Percentiles rank a stretch among this genome's conserved stretches.
phyloP scores from a whole-genome alignment of 2,888 invertebrate species.

The Litoditis marina region DNA sequence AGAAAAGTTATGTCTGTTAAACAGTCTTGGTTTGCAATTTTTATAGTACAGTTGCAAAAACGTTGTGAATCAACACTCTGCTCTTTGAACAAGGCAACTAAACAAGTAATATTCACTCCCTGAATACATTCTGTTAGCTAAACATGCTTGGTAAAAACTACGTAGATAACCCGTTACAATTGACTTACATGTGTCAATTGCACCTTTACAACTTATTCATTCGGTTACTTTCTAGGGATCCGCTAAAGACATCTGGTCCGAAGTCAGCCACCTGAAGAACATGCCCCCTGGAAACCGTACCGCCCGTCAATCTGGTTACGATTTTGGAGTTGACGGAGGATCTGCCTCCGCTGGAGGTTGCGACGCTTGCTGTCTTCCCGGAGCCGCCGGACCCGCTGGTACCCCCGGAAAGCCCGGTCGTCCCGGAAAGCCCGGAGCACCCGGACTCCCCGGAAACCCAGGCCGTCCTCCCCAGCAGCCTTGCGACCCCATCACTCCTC shows the following conservation, averaged over 20 bases:
- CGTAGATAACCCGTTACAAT: no score
- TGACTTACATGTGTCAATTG: no score
- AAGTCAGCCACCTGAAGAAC: not conserved
- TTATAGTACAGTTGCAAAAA: no score
- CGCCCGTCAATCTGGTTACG: constrained; percentile 13
- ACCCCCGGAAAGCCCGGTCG: not conserved
- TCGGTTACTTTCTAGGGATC: not conserved
- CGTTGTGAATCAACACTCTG: no score
- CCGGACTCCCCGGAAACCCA: constrained; percentile 9
- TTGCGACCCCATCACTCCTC: not conserved
- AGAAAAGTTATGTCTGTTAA: no score
- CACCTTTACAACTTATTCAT: no score
- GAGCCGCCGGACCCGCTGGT: constrained; percentile 23
- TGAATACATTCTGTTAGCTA: no score
- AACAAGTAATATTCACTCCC: no score
- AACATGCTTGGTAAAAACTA: no score
- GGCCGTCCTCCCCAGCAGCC: not conserved
- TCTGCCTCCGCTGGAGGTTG: constrained; percentile 1
- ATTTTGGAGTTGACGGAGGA: constrained; percentile 3
- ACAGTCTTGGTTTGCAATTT: no score
- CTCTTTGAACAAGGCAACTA: no score
- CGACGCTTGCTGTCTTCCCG: constrained; percentile 2
- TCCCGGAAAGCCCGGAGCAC: not conserved
- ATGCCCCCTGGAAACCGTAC: not conserved
- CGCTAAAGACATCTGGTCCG: not conserved